These are phyloP conservation scores for Cheilosia grossa DNA, from an alignment of 2,888 invertebrate species.

Conservation along the genomic window DNA sequence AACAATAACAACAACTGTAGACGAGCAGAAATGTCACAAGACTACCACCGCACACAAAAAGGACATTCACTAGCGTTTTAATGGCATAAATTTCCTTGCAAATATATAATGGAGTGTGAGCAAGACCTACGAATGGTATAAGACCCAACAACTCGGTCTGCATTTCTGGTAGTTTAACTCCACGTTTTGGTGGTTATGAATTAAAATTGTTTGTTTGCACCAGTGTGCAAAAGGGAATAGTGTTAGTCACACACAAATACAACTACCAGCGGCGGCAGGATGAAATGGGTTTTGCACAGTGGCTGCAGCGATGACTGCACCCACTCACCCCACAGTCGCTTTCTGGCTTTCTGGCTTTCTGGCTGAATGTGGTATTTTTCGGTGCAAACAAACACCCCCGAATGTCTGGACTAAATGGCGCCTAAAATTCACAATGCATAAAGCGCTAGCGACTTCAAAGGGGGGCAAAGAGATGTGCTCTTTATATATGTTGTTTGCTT, in stretches of 20 bases:
- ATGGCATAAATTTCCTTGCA: conserved; percentile 60
- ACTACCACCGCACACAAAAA: conserved; percentile 40
- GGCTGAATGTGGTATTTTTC: conserved; percentile 58
- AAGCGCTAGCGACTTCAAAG: conserved; percentile 56
- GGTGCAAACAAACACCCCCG: conserved; percentile 74
- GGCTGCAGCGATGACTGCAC: conserved; percentile 52
- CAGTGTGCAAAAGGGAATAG: conserved; percentile 21
- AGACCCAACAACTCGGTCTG: background rate
- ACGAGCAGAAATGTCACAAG: conserved; percentile 38
- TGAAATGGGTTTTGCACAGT: conserved; percentile 57
- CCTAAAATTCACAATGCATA: conserved; percentile 75
- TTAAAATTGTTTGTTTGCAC: conserved; percentile 67
- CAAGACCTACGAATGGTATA: background rate
- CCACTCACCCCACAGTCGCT: conserved; percentile 10
- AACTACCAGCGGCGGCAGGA: conserved; percentile 5
- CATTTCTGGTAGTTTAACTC: conserved; percentile 20
- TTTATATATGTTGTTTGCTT: conserved; percentile 41
- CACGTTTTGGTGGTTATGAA: conserved; percentile 57
- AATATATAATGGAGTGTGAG: conserved; percentile 20
- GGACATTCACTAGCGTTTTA: conserved; percentile 60
- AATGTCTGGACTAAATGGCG: conserved; percentile 77
- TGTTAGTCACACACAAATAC: conserved; percentile 53
- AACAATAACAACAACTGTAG: background rate
- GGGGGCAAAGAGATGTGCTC: background rate
- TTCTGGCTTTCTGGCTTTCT: conserved; percentile 34